Base-by-base conservation (phyloP, 2,888 invertebrate genomes). In the Conops quadrifasciatus region DNA sequence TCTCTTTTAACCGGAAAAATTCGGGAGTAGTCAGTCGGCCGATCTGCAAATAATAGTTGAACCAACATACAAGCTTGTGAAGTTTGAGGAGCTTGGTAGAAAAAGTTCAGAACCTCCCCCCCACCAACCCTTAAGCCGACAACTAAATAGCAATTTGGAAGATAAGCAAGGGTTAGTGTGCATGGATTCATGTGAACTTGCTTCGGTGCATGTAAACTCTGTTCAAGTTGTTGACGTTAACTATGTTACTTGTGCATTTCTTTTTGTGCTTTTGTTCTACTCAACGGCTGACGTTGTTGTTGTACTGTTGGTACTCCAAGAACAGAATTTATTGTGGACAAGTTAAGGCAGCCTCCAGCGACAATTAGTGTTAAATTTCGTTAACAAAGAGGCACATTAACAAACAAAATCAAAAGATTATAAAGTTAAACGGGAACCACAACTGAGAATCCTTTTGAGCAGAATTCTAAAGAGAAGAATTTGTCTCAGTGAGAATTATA, bases 211-310 rank as follows among this genome's bases (percentile, higher is more conserved):
- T 67, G 70, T 65, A 45, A 58, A 19, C 45, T 43, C 58, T 67
- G 67, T 56, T 67, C 58, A 67, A 45, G 67, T 67, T 67, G 58
- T 45, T 67, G 67, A 67, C 58, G 58, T 67, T 59, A 67, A 67
- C n/a, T n/a, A n/a, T n/a, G n/a, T 45, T 67, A 58, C 59, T 67
- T 21, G 56, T 66, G 56, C 2, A 30, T 56, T 47, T 47, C 45
- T 51, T 65, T 65, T 53, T 24, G 36, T 60, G 30, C 19, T 4
- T 15, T 60, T 16, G 5, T 60, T n/a, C 60, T 60, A 13, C 4
- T 36, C n/a, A 26, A 5, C 21, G 36, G 58, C n/a, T 67, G 56
- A 11, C 43, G 58, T 45, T 13, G 47, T 67, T 30, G 30, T 49
- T 62, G 36, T 51, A 47, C n/a, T 67, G 59, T 67, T n/a, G 45